Evolutionary conservation across 1,140 invertebrate species (phyloP), one percentile per base, ranked within the genome.

Genomic region (Lanistes nyassanus): DNA sequence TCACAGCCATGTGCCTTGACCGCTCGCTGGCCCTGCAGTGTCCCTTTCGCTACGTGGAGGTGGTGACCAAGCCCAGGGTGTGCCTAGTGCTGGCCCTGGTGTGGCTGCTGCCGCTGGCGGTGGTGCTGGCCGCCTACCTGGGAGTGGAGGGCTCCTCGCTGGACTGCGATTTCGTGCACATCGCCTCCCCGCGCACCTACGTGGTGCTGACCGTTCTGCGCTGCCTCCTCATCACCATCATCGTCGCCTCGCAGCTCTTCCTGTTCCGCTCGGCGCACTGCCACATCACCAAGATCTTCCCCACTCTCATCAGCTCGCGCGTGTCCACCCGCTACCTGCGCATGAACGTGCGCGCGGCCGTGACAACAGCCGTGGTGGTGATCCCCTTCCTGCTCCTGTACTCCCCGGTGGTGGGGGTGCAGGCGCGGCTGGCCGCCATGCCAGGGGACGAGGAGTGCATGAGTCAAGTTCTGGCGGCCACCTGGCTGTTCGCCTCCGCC

Each of bases 261-360:
- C 37, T 69, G 42, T 69, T 69, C 67, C 39, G 67, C 42, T 4
- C 67, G 36, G 67, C 67, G 42, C 67, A 51, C 42, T 69, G 67
- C 47, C 67, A 69, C 42, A 69, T 69, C 67, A 42, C 31, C 11
- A 69, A 69, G 67, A 69, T 69, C 67, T 69, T 53, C 67, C 67
- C 67, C 67, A 51, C 26, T 29, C 42, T 69, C 23, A 21, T 69
- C 42, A 69, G 42, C 47, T 69, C 67, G 23, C 39, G 42, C 19
- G 53, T 16, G n/a, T 69, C 67, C 11, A 55, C 37, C 26, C 67
- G 67, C 42, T 69, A 29, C 67, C 11, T 69, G 21, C 36, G 47
- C 36, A 55, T 69, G 67, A 69, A 69, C 67, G 67, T 51, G 42
- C 47, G 53, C 23, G 67, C 67, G 67, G 67, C 67, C 39, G n/a